phyloP scores from a whole-genome alignment of 1,140 invertebrate genomes.

The Lineus longissimus region DNA sequence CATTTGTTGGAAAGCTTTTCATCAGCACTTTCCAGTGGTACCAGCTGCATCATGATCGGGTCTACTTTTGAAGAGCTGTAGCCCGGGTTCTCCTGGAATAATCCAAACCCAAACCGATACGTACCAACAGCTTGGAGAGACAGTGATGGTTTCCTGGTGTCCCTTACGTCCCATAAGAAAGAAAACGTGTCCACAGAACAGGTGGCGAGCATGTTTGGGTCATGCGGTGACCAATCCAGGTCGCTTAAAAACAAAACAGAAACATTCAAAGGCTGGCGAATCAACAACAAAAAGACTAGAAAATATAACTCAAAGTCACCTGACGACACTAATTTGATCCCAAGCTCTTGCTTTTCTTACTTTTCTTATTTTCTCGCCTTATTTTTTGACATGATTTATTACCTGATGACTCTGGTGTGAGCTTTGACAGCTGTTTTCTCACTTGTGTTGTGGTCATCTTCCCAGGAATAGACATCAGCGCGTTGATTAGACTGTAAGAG shows the following conservation, averaged over 20 bases:
- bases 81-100: too few species aligned
- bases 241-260: constrained; percentile 62
- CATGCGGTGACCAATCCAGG: constrained; percentile 86
- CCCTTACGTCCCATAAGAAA: constrained; percentile 87
- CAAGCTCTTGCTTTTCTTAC: too few species aligned
- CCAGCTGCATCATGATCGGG: too few species aligned
- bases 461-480: constrained; percentile 76
- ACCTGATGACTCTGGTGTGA: constrained; percentile 76
- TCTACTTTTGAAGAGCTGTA: not conserved
- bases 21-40: too few species aligned
- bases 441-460: constrained; percentile 15
- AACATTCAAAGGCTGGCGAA: too few species aligned
- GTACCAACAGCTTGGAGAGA: constrained; percentile 76
- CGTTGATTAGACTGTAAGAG: constrained; percentile 62
- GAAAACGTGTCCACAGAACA: constrained; percentile 92
- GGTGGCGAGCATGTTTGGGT: constrained; percentile 83
- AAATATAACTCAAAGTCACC: not conserved
- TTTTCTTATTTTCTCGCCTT: too few species aligned
- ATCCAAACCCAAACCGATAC: constrained; percentile 26
- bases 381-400: too few species aligned
- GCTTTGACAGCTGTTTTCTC: constrained; percentile 61
- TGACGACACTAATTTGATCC: too few species aligned
- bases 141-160: constrained; percentile 72
- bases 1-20: too few species aligned
- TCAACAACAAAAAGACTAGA: not conserved